Evolutionary conservation across 1,140 invertebrate species (phyloP), one percentile per base, ranked within the genome.

Genomic region (Caenorhabditis remanei): DNA sequence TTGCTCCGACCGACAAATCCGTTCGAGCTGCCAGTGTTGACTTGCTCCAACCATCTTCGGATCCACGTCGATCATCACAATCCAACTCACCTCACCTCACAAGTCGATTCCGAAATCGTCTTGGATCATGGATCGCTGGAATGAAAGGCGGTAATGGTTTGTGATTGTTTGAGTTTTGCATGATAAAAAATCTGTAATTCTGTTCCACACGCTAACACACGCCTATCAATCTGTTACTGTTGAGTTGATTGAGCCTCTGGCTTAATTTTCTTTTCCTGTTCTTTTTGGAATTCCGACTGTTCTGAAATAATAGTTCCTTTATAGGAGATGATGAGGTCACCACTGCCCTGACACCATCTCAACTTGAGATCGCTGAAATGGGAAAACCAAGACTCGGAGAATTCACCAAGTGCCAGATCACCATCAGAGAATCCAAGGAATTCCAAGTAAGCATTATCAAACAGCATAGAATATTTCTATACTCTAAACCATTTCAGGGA

Each of bases 341-440:
- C 19, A 43, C 82, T 50, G 21, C 82, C 8, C 55, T 93, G 32
- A 92, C 93, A 4, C 88, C 90, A 67, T 95, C 96, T 89, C 97
- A 98, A 89, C 90, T 93, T 21, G 96, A 96, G 92, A 95, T 99
- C 90, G 96, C 97, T 9, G 94, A 98, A 90, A 94, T 97, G 92
- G 98, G 97, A 9, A 95, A 95, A 93, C 98, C 98, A 7, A 95
- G 95, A 89, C 94, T 97, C 61, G 97, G 97, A 9, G 96, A 97
- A 86, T 95, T 96, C 91, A 95, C 94, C 87, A 95, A 95, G 89
- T 95, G 96, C 67, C 95, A 96, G 93, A 95, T 99, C 88, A 95
- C 96, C 90, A 96, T 99, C 91, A 97, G 96, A 92, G 98, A 99
- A 93, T 98, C 96, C 93, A 97, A 97, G 93, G 98, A 99, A 94